phyloP scores from a whole-genome alignment of 2,888 invertebrate species.

The Drosophila colorata region DNA sequence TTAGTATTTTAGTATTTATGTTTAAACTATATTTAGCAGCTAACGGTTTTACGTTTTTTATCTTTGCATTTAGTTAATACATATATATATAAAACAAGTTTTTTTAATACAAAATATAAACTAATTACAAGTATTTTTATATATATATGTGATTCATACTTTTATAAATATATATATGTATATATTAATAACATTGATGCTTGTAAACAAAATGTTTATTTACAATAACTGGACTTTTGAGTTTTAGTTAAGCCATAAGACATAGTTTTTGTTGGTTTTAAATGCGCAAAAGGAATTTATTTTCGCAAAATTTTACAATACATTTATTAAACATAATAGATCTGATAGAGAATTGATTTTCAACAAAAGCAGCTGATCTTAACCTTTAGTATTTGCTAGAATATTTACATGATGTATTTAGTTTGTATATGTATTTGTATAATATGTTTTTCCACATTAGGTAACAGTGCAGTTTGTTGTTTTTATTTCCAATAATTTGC shows the following conservation, averaged over 20 bases:
- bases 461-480: constrained; percentile 55
- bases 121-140: constrained; percentile 74
- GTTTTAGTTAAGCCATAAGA: constrained; percentile 32
- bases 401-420: constrained; percentile 64
- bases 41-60: constrained; percentile 54
- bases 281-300: constrained; percentile 46
- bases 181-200: constrained; percentile 57
- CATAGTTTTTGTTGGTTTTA: constrained; percentile 22
- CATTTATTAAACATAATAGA: constrained; percentile 19
- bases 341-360: constrained; percentile 35
- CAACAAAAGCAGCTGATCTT: constrained; percentile 35
- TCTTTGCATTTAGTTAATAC: constrained; percentile 45
- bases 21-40: constrained; percentile 64
- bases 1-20: constrained; percentile 24
- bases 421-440: constrained; percentile 43
- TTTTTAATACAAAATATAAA: constrained; percentile 71
- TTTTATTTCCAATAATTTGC: constrained; percentile 18
- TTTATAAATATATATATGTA: constrained; percentile 24
- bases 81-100: constrained; percentile 70
- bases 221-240: constrained; percentile 63
- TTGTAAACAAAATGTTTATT: constrained; percentile 59
- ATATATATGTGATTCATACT: constrained; percentile 18
- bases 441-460: constrained; percentile 54
- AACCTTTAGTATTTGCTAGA: constrained; percentile 46
- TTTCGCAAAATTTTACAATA: constrained; percentile 16